Evolutionary conservation across 1,140 invertebrate genomes (phyloP), one percentile per base, ranked within the genome.

Genomic region (Drosophila lacertosa): DNA sequence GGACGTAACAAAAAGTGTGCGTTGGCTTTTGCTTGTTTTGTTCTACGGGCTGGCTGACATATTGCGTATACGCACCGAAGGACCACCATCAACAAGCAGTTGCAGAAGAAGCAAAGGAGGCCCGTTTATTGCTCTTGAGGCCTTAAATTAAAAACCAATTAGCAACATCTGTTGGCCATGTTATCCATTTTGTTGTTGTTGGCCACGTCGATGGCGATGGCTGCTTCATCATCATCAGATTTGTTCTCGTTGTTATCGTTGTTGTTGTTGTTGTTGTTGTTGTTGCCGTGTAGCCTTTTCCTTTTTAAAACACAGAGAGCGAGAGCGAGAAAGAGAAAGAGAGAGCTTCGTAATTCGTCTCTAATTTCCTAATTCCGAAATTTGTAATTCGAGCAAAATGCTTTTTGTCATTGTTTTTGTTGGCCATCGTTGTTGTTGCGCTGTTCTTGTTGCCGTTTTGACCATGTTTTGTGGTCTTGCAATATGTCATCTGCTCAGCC

Each of bases 111-210:
- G 26, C n/a, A n/a, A n/a, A n/a, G 26, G 26, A 29, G 62, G 65
- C 22, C n/a, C 62, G 72, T 75, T 75, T 75, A 75, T 75, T 75
- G 72, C 72, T 75, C 72, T 71, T 48, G 72, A 71, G 72, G 72
- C 72, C 72, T 75, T 75, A 75, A 75, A 75, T 75, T 75, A 75
- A 75, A 75, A 75, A 75, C 60, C 72, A 75, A 75, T 75, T 75
- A 75, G 72, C 68, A 75, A 57, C 72, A 75, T 75, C 72, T 75
- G 72, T 71, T 75, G 68, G 42, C 62, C 60, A 75, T 75, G 72
- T 75, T 74, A 69, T 29, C 60, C 60, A 37, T 58, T 66, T 70
- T 69, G 50, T 26, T 45, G 51, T 16, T 39, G 39, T 37, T 35
- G 40, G 47, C 29, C 20, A 22, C 47, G 37, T 29, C 51, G 6